A percentile compares a stretch with the other conserved stretches of the same genome.
Conservation (phyloP, 2,113 vertebrate species). For the Acrocephalus kingi region DNA sequence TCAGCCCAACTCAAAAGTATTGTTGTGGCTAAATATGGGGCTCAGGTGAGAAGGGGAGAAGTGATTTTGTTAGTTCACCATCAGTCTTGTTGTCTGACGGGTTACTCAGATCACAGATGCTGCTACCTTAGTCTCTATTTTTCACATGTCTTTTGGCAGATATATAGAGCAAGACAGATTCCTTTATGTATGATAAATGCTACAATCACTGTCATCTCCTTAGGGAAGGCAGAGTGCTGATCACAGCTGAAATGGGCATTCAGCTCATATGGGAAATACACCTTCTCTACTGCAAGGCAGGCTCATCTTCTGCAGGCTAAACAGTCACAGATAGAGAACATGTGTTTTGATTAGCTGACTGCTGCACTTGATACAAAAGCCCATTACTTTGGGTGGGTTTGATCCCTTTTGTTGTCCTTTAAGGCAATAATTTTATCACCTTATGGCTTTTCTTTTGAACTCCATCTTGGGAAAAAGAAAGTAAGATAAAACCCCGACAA, state of each 20-base stretch:
- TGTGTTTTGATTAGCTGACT: background rate
- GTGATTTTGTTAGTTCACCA: background rate
- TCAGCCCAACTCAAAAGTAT: background rate
- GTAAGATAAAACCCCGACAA: background rate
- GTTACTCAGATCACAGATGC: background rate
- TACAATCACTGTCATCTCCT: constrained; percentile 48
- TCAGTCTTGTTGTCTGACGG: background rate
- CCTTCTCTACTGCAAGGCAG: background rate
- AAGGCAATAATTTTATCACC: background rate
- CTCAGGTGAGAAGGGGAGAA: background rate
- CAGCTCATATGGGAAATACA: constrained; percentile 8
- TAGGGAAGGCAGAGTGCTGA: constrained; percentile 59
- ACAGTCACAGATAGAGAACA: background rate
- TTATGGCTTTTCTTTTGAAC: background rate
- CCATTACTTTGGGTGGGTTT: background rate
- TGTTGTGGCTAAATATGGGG: background rate
- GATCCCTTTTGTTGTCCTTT: background rate
- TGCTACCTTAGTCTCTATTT: background rate
- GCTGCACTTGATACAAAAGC: background rate
- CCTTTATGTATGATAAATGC: constrained; percentile 49
- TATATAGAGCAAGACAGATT: constrained; percentile 19
- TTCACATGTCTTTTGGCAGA: background rate
- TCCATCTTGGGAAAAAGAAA: background rate
- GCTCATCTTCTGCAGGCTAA: background rate
- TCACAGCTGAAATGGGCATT: constrained; percentile 25